A percentile compares a stretch with the other conserved stretches of the same genome.
phyloP scores from a whole-genome alignment of 2,888 invertebrate genomes.

The Polydrusus tereticollis region DNA sequence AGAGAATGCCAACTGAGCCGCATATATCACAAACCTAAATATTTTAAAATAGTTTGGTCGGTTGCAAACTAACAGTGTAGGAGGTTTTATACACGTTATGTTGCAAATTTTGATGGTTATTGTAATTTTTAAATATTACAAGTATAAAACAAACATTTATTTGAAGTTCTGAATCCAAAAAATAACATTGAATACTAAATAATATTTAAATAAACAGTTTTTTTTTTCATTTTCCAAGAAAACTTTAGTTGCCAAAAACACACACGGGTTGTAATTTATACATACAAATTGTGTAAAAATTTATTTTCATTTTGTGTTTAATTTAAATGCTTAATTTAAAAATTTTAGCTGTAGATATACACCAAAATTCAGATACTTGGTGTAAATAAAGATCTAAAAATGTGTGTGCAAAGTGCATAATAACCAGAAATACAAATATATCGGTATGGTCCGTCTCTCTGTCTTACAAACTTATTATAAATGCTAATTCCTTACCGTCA shows the following conservation, averaged over 20 bases:
- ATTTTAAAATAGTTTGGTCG: slow-evolving; percentile 36
- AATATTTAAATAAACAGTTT: background rate
- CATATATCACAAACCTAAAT: slow-evolving; percentile 19
- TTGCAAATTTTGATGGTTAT: background rate
- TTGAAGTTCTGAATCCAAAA: background rate
- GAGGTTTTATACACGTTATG: background rate
- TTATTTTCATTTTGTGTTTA: background rate
- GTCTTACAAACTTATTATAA: too few species aligned
- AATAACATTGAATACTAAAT: background rate
- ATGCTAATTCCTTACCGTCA: too few species aligned
- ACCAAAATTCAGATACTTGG: too few species aligned
- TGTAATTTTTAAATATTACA: background rate
- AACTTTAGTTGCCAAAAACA: slow-evolving; percentile 5
- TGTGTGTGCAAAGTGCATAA: too few species aligned
- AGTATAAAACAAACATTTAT: background rate
- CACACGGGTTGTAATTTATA: background rate
- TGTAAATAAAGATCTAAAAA: too few species aligned
- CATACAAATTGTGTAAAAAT: background rate
- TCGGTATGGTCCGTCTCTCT: too few species aligned
- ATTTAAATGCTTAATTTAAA: background rate
- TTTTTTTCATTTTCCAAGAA: background rate
- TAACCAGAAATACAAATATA: too few species aligned
- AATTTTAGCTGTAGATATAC: too few species aligned
- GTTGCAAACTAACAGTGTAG: slow-evolving; percentile 24
- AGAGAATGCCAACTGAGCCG: slow-evolving; percentile 35